phyloP scores from a whole-genome alignment of 2,113 vertebrate species.

The Herpetotheres cachinnans region DNA sequence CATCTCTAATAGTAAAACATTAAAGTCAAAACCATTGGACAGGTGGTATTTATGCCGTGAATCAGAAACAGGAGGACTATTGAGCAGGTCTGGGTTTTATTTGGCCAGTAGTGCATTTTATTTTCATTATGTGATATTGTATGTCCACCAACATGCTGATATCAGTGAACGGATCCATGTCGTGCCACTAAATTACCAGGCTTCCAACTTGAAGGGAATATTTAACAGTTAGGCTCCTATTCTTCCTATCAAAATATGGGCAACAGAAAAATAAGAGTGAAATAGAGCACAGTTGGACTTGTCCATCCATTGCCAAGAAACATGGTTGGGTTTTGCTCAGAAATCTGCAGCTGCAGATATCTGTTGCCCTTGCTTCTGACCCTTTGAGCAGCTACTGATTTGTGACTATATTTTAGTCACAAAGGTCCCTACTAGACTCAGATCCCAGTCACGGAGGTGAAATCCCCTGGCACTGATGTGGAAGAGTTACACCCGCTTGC shows the following conservation, averaged over 20 bases:
- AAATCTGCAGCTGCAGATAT: not conserved
- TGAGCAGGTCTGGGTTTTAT: not conserved
- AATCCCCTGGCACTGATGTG: not conserved
- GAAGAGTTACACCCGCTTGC: not conserved
- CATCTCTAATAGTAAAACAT: not conserved
- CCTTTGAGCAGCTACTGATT: not conserved
- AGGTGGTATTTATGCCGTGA: not conserved
- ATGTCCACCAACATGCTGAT: not conserved
- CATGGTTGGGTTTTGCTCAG: not conserved
- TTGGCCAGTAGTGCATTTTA: not conserved
- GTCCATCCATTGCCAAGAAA: not conserved
- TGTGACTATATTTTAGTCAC: not conserved
- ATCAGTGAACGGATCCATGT: not conserved
- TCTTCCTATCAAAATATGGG: not conserved
- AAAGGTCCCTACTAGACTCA: not conserved
- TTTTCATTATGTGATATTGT: not conserved
- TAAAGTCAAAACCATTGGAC: not conserved
- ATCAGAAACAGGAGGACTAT: not conserved
- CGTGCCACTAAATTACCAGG: not conserved
- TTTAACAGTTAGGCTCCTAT: not conserved
- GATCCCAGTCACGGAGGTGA: not conserved
- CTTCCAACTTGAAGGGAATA: not conserved
- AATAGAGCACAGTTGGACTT: not conserved
- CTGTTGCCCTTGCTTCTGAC: not conserved
- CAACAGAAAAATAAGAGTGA: not conserved